Base-by-base conservation (phyloP, 2,797 vertebrate species). In the Ceryle rudis region DNA sequence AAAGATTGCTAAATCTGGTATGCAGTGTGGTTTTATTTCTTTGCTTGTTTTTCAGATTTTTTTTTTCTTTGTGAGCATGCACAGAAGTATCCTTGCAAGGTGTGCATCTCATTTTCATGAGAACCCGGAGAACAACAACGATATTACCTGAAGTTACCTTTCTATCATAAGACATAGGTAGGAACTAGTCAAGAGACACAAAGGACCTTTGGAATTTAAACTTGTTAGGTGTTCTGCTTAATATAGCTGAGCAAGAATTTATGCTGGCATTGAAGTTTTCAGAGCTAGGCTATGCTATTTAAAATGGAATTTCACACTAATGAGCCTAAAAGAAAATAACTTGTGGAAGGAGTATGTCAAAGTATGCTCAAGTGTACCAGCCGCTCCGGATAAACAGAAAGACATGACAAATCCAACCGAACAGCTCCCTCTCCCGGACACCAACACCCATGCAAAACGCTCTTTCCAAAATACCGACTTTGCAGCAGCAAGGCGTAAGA, bases 291-390 rank as follows among this genome's bases (percentile, higher is more conserved):
- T 97, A 82, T 55, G 95, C 96, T 97, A 90, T 97, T 97, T 97
- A 96, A 97, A 97, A 97, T 85, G 69, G 95, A 96, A 97, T 98
- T 97, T 98, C 98, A 96, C 96, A 97, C 97, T 97, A 95, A 98
- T 93, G 95, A 97, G 96, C 90, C 95, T 92, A 94, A 98, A 98
- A 98, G 96, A 97, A 97, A 98, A 90, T 96, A 97, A 86, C 21
- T 95, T 90, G 97, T 69, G 89, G 95, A 96, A 97, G 87, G 92
- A 94, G 97, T 54, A 94, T 97, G 97, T 98, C 97, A 93, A 94
- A 97, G 96, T 80, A 85, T 35, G 64, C 93, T 97, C 95, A 52
- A 89, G 33, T 62, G 95, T 88, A 92, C 79, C 81, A 8, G 71
- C 29, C 9, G 21, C 11, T 93, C 65, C 5, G 54, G 64, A 92